phyloP scores from a whole-genome alignment of 30 jellyfish, hydroid and myxozoan genomes.

The Phacellophora camtschatica region DNA sequence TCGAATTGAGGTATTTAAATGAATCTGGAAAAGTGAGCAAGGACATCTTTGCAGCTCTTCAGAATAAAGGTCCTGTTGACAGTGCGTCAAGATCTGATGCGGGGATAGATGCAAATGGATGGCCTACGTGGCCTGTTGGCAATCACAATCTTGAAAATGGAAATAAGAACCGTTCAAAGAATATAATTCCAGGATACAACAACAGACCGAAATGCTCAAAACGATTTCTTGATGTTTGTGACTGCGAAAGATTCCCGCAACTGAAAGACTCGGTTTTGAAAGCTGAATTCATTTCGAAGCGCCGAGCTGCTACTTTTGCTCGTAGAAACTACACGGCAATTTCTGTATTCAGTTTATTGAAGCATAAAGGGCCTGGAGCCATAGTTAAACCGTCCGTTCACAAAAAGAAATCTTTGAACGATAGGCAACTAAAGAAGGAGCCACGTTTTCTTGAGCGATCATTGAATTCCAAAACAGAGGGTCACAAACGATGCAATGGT shows the following conservation, averaged over 20 bases:
- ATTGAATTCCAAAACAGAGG: conserved; percentile 6
- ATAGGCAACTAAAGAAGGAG: background rate
- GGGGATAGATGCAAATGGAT: background rate
- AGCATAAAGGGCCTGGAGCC: background rate
- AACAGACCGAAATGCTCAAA: conserved; percentile 15
- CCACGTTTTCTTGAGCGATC: background rate
- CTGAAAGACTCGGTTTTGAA: conserved; percentile 15
- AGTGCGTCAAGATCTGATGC: background rate
- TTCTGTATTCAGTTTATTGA: conserved; percentile 31
- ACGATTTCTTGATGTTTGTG: conserved; percentile 10
- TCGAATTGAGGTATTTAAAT: background rate
- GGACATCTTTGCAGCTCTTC: too few relatives aligned
- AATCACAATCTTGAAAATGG: background rate
- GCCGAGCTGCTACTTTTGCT: conserved; percentile 38
- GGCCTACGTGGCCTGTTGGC: conserved; percentile 25
- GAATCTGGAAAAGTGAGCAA: background rate
- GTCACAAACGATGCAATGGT: conserved; percentile 1
- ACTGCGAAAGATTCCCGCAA: conserved; percentile 37
- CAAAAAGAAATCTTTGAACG: background rate
- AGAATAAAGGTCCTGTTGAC: background rate
- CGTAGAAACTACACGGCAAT: conserved; percentile 36
- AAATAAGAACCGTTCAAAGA: background rate
- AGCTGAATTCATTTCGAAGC: conserved; percentile 12
- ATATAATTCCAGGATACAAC: conserved; percentile 14
- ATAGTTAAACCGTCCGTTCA: background rate